A percentile compares a stretch with the other conserved stretches of the same genome.
Conservation (phyloP, 2,113 vertebrate species). For the Acanthochromis polyacanthus region DNA sequence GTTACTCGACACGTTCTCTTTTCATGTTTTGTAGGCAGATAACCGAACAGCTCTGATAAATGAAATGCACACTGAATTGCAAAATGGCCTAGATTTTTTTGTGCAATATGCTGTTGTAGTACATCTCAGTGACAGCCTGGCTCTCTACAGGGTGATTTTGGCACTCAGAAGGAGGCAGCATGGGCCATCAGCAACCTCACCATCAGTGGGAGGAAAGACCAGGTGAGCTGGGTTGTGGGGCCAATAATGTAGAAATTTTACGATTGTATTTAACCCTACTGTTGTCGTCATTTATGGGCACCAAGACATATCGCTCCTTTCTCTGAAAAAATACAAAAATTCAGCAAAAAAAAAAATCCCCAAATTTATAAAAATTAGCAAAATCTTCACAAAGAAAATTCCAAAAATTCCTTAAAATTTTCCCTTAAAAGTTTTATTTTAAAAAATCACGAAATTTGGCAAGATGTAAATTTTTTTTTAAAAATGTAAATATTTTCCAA, state of each 20-base stretch:
- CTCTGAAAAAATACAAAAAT: too few relatives aligned
- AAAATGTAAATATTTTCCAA: too few relatives aligned
- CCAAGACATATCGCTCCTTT: too few relatives aligned
- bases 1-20: background rate
- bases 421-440: too few relatives aligned
- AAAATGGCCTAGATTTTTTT: constrained; percentile 4
- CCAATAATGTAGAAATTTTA: background rate
- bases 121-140: constrained; percentile 72
- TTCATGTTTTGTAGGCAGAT: constrained; percentile 6
- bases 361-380: too few relatives aligned
- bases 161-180: constrained; percentile 99
- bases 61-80: background rate
- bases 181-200: constrained; percentile 99
- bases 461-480: too few relatives aligned
- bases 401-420: too few relatives aligned
- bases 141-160: constrained; percentile 94
- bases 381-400: too few relatives aligned
- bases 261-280: background rate
- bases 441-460: too few relatives aligned
- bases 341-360: too few relatives aligned
- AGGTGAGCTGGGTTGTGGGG: constrained; percentile 83
- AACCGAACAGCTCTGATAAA: background rate
- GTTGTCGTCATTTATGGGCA: too few relatives aligned
- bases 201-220: constrained; percentile 99
- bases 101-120: constrained; percentile 9